These are phyloP conservation scores for Mohoua ochrocephala DNA, from an alignment of 2,113 vertebrate genomes.

Conservation along the genomic window DNA sequence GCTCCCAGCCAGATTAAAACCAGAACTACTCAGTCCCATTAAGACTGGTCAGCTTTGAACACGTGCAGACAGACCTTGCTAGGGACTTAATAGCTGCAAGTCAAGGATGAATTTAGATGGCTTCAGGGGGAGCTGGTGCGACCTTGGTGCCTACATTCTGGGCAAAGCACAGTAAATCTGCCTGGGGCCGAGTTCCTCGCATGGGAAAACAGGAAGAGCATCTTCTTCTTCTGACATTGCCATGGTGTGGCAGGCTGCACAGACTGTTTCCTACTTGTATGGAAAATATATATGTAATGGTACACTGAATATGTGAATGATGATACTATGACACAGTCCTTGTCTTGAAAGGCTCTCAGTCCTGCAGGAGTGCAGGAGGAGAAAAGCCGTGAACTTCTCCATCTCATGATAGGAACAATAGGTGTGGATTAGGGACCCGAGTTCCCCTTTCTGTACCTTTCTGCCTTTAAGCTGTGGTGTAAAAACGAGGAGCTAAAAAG, in stretches of 20 bases:
- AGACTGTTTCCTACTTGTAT: not conserved
- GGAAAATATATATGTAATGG: not conserved
- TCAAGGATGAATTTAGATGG: not conserved
- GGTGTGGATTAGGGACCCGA: not conserved
- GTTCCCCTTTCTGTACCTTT: not conserved
- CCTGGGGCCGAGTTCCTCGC: not conserved
- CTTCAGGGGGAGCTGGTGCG: not conserved
- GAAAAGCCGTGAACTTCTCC: not conserved
- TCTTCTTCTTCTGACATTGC: not conserved
- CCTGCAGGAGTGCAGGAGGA: not conserved
- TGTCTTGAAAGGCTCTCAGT: not conserved
- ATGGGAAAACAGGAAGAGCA: not conserved
- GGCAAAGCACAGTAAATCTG: not conserved
- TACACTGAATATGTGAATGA: not conserved
- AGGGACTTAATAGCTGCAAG: not conserved
- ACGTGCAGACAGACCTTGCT: not conserved
- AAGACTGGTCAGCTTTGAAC: not conserved
- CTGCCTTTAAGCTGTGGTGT: not conserved
- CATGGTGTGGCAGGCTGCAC: not conserved
- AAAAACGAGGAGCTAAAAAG: not conserved
- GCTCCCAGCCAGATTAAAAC: not conserved
- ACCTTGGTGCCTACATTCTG: not conserved
- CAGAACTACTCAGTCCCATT: not conserved
- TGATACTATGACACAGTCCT: not conserved
- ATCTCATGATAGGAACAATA: fast-evolving